Base-by-base conservation (phyloP, 1,140 invertebrate species). In the Cotesia vestalis region DNA sequence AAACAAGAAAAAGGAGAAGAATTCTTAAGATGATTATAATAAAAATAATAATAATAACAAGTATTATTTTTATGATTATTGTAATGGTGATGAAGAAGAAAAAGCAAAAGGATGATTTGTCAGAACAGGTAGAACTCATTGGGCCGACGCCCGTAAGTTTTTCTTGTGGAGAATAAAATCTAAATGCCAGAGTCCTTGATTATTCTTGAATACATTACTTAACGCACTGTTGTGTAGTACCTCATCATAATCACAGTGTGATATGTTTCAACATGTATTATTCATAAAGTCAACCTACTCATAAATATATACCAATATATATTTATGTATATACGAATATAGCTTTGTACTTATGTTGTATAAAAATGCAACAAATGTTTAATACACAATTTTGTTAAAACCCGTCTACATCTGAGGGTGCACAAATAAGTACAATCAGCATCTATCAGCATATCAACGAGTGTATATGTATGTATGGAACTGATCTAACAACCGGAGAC, bases 211-310 rank as follows among this genome's bases (percentile, higher is more conserved):
- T 67, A 67, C 9, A 67, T 67, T 67, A 53, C 4, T 38, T 55
- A 51, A 67, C 52, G 35, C 12, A 67, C 66, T 67, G 17, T 51
- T 36, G 27, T 36, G 36, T 40, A 34, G 35, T 36, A 36, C 38
- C 62, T 64, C 66, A 67, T 67, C 66, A 67, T 67, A 67, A 53
- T 53, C 66, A 55, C 12, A 67, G 20, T 20, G 51, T 67, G 46
- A 46, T 67, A 67, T 67, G 8, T 55, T 27, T 17, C 51, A 53
- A 34, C 5, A 67, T 67, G 66, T 67, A 67, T 67, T 67, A 67
- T 67, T 67, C 40, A 67, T 67, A 53, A 51, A 67, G 51, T 53
- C 66, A 67, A 67, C 66, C 66, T 67, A 67, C 66, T 67, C 51
- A 67, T 51, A 20, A 67, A 67, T 67, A 27, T 67, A 35, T 20